Percentiles rank a stretch among this genome's conserved stretches.
These are phyloP conservation scores for Ennomos erosarius DNA, from an alignment of 2,888 invertebrate species.

Conservation along the genomic window DNA sequence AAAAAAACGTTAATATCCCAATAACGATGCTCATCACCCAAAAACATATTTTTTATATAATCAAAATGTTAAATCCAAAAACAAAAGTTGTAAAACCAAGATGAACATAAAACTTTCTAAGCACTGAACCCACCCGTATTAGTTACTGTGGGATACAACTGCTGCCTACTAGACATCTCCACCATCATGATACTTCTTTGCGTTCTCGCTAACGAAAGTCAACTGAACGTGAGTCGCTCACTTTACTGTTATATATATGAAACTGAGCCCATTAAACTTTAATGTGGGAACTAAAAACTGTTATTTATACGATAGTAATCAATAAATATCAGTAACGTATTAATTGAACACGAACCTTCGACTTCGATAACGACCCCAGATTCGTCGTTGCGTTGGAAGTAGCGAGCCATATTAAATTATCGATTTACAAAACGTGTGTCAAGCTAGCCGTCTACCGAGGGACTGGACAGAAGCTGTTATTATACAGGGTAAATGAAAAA, in stretches of 20 bases:
- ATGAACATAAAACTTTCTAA: not conserved
- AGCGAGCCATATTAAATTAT: conserved; percentile 21
- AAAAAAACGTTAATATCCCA: too few species aligned
- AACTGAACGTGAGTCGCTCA: conserved; percentile 38
- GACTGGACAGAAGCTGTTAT: conserved; percentile 6
- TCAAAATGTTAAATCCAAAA: too few species aligned
- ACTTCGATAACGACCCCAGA: conserved; percentile 12
- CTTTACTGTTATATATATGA: conserved; percentile 19
- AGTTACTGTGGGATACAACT: conserved; percentile 68
- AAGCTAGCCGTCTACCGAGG: conserved; percentile 3
- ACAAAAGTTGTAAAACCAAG: conserved; percentile 2
- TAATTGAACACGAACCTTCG: conserved; percentile 5
- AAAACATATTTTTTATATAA: too few species aligned
- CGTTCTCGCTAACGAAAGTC: conserved; percentile 11
- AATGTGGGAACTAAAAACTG: conserved; percentile 58
- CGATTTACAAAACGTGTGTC: conserved; percentile 13
- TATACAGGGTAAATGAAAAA: not conserved
- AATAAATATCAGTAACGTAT: too few species aligned
- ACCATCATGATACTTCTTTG: conserved; percentile 50
- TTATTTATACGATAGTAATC: conserved; percentile 4
- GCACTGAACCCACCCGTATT: conserved; percentile 46
- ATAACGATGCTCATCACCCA: too few species aligned
- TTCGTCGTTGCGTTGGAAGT: conserved; percentile 15
- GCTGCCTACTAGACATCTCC: conserved; percentile 76
- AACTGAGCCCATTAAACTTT: conserved; percentile 56